phyloP scores from a whole-genome alignment of 2,113 vertebrate genomes.

The Cryptomyrus ogoouensis region DNA sequence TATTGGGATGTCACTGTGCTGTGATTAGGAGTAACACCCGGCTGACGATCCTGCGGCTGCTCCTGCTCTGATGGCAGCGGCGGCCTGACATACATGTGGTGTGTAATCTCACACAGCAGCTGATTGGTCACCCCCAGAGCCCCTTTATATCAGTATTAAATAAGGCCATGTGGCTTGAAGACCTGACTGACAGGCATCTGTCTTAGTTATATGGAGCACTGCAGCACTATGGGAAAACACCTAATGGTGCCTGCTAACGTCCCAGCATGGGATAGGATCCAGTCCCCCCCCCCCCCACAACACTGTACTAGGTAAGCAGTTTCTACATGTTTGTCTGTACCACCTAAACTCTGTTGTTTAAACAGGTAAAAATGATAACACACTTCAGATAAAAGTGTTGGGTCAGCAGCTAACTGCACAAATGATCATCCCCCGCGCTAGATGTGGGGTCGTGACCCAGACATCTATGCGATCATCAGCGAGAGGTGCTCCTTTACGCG shows the following conservation, averaged over 20 bases:
- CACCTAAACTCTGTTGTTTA: not conserved
- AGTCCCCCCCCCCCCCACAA: not conserved
- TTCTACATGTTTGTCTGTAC: not conserved
- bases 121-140: not conserved
- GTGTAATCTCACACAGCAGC: too few relatives aligned
- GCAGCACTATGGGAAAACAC: not conserved
- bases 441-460: not conserved
- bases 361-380: not conserved
- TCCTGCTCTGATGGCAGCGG: too few relatives aligned
- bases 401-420: not conserved
- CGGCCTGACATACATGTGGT: not conserved
- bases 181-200: not conserved
- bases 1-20: not conserved
- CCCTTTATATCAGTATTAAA: not conserved
- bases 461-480: not conserved
- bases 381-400: not conserved
- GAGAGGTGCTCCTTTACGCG: not conserved
- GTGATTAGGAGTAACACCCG: not conserved
- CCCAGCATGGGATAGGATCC: not conserved
- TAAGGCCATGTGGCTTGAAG: not conserved
- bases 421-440: not conserved
- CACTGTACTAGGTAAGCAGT: not conserved
- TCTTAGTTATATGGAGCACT: not conserved
- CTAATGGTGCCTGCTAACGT: not conserved
- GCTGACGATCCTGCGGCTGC: not conserved